Evolutionary conservation across 2,797 vertebrate species (phyloP).

Genomic region (Rhynchotus rufescens): DNA sequence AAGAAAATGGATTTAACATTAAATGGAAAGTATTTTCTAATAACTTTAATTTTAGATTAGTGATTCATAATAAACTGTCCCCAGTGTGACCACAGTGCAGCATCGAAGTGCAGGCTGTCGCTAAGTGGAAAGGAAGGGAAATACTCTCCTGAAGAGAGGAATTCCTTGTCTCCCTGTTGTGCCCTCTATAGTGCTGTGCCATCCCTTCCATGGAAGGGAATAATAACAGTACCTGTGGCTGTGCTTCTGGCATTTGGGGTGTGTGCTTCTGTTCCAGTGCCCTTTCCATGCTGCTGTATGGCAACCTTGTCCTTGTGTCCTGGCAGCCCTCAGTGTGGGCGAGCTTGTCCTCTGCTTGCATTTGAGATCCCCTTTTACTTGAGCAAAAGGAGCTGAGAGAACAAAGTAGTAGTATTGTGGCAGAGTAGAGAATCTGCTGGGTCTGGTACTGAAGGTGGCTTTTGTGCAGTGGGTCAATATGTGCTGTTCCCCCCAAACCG

Average conservation of each 20-base stretch:
- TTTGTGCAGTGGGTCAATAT: not conserved
- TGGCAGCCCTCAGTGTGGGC: not conserved
- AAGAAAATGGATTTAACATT: not conserved
- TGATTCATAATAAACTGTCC: not conserved
- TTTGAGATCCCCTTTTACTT: not conserved
- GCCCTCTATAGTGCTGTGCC: not conserved
- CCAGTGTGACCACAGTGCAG: not conserved
- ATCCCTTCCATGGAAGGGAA: not conserved
- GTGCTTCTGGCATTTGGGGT: not conserved
- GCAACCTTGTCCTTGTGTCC: not conserved
- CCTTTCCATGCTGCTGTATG: not conserved
- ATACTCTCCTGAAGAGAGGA: not conserved
- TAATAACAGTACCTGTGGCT: not conserved
- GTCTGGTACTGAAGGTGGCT: not conserved
- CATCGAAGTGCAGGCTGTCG: not conserved
- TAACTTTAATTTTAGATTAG: not conserved
- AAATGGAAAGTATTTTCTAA: not conserved
- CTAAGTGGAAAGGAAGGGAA: not conserved
- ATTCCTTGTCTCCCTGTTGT: not conserved
- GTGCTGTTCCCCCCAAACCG: not conserved
- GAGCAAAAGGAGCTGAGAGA: not conserved
- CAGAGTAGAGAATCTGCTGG: not conserved
- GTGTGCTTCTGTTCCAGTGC: not conserved
- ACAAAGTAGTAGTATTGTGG: not conserved
- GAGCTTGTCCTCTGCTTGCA: not conserved